phyloP scores from a whole-genome alignment of 2,797 vertebrate genomes.

The Enteromius viviparus region DNA sequence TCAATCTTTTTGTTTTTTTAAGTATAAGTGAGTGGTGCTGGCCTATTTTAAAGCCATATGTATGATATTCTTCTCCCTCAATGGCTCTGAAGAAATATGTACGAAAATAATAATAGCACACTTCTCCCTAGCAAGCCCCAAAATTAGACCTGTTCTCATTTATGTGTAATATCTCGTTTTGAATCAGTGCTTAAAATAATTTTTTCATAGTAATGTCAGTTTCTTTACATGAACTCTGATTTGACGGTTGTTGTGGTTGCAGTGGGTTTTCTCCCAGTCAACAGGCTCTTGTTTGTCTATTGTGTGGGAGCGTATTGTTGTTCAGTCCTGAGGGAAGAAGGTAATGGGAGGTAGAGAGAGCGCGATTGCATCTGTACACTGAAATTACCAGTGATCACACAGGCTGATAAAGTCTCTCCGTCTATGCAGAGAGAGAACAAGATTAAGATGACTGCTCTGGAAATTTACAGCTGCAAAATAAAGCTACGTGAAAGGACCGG shows the following conservation, averaged over 20 bases:
- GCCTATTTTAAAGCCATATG: not conserved
- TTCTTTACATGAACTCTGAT: not conserved
- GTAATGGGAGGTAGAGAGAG: conserved; percentile 56
- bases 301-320: conserved; percentile 80
- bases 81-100: not conserved
- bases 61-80: not conserved
- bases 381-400: conserved; percentile 82
- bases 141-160: too few relatives aligned
- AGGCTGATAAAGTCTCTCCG: conserved; percentile 69
- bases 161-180: not conserved
- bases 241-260: not conserved
- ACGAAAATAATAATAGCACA: not conserved
- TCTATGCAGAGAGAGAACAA: conserved; percentile 52
- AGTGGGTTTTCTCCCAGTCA: conserved; percentile 64
- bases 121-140: not conserved
- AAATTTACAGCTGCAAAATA: conserved; percentile 12
- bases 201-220: not conserved
- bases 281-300: conserved; percentile 80
- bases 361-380: conserved; percentile 82
- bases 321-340: conserved; percentile 79
- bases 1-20: not conserved
- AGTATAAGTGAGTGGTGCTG: not conserved
- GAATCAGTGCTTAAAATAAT: not conserved
- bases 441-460: conserved; percentile 40
- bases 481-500: not conserved